Evolutionary conservation across 2,888 invertebrate genomes (phyloP).

Genomic region (Drosophila villosipedis): DNA sequence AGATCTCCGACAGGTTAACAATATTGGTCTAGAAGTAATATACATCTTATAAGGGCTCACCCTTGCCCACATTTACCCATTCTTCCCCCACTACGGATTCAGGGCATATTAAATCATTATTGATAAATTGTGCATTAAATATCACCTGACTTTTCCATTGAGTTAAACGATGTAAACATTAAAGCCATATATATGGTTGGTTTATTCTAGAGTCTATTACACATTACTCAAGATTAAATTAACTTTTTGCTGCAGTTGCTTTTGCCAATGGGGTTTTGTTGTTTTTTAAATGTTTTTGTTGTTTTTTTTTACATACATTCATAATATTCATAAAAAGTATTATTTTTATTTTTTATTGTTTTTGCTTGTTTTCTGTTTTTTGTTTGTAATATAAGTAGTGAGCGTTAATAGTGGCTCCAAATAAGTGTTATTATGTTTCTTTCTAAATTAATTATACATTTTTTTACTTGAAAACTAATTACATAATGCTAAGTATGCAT

Average conservation of each 20-base stretch:
- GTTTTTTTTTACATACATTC: conserved; percentile 37
- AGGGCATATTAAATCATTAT: background rate
- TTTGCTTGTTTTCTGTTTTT: conserved; percentile 41
- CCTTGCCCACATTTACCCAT: background rate
- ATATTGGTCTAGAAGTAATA: background rate
- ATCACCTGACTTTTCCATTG: conserved; percentile 5
- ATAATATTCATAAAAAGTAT: conserved; percentile 29
- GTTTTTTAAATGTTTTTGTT: background rate
- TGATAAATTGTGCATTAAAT: background rate
- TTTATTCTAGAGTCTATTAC: conserved; percentile 76
- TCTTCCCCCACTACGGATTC: background rate
- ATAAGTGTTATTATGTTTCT: conserved; percentile 55
- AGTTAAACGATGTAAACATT: conserved; percentile 59
- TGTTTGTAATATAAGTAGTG: conserved; percentile 40
- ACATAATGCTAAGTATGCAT: conserved; percentile 65
- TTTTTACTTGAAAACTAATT: conserved; percentile 67
- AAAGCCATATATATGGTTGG: conserved; percentile 74
- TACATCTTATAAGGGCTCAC: background rate
- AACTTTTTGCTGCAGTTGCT: conserved; percentile 44
- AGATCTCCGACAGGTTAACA: background rate
- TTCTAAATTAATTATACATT: conserved; percentile 74
- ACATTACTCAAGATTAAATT: conserved; percentile 65
- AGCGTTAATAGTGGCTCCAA: conserved; percentile 53
- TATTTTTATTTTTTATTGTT: conserved; percentile 29
- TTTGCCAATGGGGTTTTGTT: conserved; percentile 42